Conservation (phyloP, 2,797 vertebrate genomes). For the Coreius guichenoti region DNA sequence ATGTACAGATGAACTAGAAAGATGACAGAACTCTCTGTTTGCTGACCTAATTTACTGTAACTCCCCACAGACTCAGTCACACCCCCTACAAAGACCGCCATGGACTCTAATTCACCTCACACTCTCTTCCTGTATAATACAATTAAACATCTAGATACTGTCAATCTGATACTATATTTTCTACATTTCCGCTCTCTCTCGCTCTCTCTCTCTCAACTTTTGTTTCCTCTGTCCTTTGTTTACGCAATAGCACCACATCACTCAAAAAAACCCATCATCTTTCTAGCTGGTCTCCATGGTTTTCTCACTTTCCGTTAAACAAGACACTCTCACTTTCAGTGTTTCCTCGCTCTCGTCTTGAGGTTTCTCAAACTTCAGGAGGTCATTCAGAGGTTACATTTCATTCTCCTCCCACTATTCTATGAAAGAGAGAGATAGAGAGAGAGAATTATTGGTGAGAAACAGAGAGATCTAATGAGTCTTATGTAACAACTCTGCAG, state of each 20-base stretch:
- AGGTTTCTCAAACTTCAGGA: conserved; percentile 27
- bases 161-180: not conserved
- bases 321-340: conserved; percentile 13
- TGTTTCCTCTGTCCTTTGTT: not conserved
- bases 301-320: conserved; percentile 21
- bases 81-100: not conserved
- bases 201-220: not conserved
- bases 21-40: not conserved
- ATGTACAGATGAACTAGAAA: not conserved
- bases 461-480: conserved; percentile 19
- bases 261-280: not conserved
- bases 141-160: not conserved
- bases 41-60: conserved; percentile 22
- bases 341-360: not conserved
- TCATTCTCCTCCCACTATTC: not conserved
- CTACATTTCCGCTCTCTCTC: not conserved
- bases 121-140: not conserved
- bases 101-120: not conserved
- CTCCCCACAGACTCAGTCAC: not conserved
- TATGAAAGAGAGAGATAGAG: not conserved
- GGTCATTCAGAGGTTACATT: conserved; percentile 14
- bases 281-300: conserved; percentile 37
- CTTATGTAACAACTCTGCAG: conserved; percentile 29
- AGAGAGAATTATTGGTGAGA: not conserved
- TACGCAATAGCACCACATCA: not conserved